These are phyloP conservation scores for Etheostoma perlongum DNA, from an alignment of 2,797 vertebrate species.

Conservation along the genomic window DNA sequence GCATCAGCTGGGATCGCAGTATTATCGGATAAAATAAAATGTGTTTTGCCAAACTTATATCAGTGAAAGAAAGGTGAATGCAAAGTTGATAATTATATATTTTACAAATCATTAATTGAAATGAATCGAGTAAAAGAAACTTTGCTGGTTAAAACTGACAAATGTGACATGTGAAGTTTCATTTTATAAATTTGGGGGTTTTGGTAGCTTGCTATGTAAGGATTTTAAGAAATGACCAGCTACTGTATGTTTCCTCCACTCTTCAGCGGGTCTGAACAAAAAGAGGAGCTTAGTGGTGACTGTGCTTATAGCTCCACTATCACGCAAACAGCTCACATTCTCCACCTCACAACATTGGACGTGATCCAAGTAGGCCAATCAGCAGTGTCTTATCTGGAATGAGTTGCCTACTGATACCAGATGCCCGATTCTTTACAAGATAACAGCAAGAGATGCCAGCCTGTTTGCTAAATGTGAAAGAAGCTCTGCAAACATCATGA, in stretches of 20 bases:
- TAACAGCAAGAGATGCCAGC: conserved; percentile 42
- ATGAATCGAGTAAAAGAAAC: background rate
- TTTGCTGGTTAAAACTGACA: background rate
- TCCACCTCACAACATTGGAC: conserved; percentile 69
- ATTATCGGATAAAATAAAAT: background rate
- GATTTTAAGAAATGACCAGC: background rate
- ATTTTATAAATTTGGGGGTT: background rate
- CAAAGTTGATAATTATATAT: background rate
- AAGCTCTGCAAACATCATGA: conserved; percentile 38
- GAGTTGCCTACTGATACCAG: conserved; percentile 65
- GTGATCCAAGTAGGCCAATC: conserved; percentile 81
- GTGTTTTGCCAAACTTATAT: background rate
- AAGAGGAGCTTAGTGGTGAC: conserved; percentile 10
- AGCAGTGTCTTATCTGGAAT: conserved; percentile 65
- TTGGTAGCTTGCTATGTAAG: background rate
- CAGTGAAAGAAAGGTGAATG: background rate
- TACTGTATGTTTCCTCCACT: background rate
- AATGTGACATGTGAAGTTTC: background rate
- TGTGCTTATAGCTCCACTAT: conserved; percentile 45
- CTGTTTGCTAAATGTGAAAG: conserved; percentile 41
- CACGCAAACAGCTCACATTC: conserved; percentile 72
- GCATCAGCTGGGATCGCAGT: background rate
- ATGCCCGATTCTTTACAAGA: conserved; percentile 45
- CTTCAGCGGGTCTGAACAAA: conserved; percentile 5
- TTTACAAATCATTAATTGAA: background rate